Evolutionary conservation across 2,888 invertebrate species (phyloP).

Genomic region (Miltochrista miniata): DNA sequence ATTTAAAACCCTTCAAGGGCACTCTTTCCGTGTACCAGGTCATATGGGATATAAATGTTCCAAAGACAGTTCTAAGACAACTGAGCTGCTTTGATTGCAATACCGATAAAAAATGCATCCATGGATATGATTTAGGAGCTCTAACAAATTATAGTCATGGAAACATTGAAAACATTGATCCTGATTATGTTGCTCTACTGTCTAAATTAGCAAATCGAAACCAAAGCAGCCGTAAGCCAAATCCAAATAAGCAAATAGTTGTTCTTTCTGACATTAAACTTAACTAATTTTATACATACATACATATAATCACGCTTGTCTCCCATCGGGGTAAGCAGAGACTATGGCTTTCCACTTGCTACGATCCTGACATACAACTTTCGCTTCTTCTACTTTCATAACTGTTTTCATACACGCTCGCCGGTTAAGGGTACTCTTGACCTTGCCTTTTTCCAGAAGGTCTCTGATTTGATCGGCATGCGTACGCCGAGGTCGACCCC

Average conservation of each 20-base stretch:
- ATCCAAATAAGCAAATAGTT: slow-evolving; percentile 7
- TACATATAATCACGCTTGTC: too few species aligned
- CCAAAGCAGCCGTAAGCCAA: slow-evolving; percentile 3
- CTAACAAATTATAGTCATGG: too few species aligned
- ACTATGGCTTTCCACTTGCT: too few species aligned
- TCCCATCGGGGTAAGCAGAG: too few species aligned
- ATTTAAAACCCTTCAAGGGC: slow-evolving; percentile 19
- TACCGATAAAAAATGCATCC: background rate
- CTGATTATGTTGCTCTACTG: slow-evolving; percentile 4
- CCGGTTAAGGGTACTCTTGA: too few species aligned
- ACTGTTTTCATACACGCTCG: too few species aligned
- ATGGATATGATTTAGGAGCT: slow-evolving; percentile 5
- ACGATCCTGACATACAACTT: too few species aligned
- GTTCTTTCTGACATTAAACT: slow-evolving; percentile 1
- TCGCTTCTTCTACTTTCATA: too few species aligned
- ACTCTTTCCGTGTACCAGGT: slow-evolving; percentile 25
- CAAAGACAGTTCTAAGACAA: background rate
- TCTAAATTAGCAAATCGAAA: slow-evolving; percentile 7
- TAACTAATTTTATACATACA: too few species aligned
- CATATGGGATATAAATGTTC: slow-evolving; percentile 13
- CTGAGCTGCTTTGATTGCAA: background rate
- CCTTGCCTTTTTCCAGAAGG: too few species aligned
- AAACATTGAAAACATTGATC: slow-evolving; percentile 8
- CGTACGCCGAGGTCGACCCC: too few species aligned
- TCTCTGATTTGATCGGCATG: too few species aligned